These are phyloP conservation scores for Garrulus glandarius DNA, from an alignment of 2,797 vertebrate genomes.

Conservation along the genomic window DNA sequence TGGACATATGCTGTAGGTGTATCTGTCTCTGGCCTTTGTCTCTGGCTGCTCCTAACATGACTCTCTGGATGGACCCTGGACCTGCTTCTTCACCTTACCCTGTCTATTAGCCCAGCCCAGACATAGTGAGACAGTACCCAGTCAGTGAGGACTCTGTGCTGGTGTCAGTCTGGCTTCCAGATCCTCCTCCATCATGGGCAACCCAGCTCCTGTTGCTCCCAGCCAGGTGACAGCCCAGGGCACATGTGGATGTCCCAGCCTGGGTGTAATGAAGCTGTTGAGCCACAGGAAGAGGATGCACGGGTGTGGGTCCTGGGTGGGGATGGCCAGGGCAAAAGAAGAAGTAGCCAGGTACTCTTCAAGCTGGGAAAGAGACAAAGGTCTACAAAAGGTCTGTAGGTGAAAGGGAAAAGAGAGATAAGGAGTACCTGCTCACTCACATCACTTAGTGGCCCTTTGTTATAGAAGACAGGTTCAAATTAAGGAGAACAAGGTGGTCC, in stretches of 20 bases:
- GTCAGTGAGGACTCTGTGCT: rapidly evolving
- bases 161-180: not conserved
- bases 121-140: rapidly evolving
- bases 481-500: not conserved
- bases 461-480: not conserved
- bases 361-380: not conserved
- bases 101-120: not conserved
- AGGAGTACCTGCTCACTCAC: not conserved
- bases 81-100: not conserved
- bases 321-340: not conserved
- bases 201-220: not conserved
- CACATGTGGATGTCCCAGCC: not conserved
- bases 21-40: not conserved
- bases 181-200: not conserved
- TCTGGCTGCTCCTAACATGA: not conserved
- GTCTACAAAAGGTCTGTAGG: not conserved
- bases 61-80: not conserved
- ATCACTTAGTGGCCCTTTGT: not conserved
- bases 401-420: not conserved
- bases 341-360: not conserved
- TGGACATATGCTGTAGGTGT: not conserved
- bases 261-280: not conserved
- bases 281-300: not conserved
- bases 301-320: not conserved
- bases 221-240: not conserved